Evolutionary conservation across 2,797 vertebrate genomes (phyloP), one percentile per base, ranked within the genome.

Genomic region (Hirundo rustica): DNA sequence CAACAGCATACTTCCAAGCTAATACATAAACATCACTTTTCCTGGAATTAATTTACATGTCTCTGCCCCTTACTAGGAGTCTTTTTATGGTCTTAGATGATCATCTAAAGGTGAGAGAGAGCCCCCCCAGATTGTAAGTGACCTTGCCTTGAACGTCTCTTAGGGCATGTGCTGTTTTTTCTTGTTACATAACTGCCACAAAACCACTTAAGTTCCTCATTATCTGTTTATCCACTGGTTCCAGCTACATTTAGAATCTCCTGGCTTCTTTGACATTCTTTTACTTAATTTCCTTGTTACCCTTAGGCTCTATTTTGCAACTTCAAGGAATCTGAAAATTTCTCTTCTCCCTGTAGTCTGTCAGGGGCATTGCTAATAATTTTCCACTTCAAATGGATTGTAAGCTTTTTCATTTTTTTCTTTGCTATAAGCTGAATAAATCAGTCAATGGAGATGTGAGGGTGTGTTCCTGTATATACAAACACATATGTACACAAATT

Each of bases 401-500:
- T 68, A 76, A 23, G 6, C 16, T 47, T 79, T 82, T 55, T 62
- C 6, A 5, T 58, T 88, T 54, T 92, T 76, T 85, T 85, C 16
- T 66, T 93, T 85, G 19, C 20, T 91, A 25, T 73, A 44, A 70
- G 22, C 21, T 66, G 29, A 23, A 44, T 82, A 73, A 76, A 85
- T 70, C 29, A 40, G 11, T 54, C 42, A 79, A 1, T 76, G 51
- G 12, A 45, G 4, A 30, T 67, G 8, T 47, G 30, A 7, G 23
- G 2, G 2, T 30, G 21, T 34, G 40, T 67, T 21, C 25, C 11
- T 83, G 10, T 9, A 16, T 5, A 23, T 20, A 7, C 16, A 38
- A 38, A 29, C 2, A 25, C 4, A 2, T 7, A 11, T 5, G 5
- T 16, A 3, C 7, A 10, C 5, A 10, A 5, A 27, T 21, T 47